Base-by-base conservation (phyloP, 2,888 invertebrate species). In the Andrena dorsata region DNA sequence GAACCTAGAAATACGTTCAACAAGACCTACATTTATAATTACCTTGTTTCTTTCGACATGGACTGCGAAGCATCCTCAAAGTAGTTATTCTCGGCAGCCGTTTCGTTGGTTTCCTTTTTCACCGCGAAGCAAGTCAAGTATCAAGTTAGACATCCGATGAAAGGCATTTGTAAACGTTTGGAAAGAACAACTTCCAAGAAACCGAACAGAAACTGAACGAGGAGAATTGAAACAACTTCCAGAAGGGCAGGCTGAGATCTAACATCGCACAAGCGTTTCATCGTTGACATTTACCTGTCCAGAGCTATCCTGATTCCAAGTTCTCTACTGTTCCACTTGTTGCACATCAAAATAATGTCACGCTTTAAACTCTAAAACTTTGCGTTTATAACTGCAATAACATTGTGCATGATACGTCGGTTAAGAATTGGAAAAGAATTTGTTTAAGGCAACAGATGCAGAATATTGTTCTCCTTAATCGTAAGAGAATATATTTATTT, bases 1-100 rank as follows among this genome's bases (percentile, higher is more conserved):
- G 47, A n/a, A 6, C 10, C 32, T 41, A 64, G 53, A 28, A 41
- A 53, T 41, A 32, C 53, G 26, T 35, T 28, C 8, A 16, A 26
- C 53, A 35, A 35, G 32, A 56, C 53, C 53, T 56, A 53, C 56
- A 26, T 56, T 68, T 68, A 68, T 68, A 68, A 68, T 68, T 68
- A 68, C 68, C 41, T 35, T 53, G 68, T 30, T 68, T 68, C 68
- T 68, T 68, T 68, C 35, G 32, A 26, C 30, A 68, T 56, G 53
- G 23, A 68, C 53, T 56, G 32, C 53, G 28, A 32, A 68, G 68
- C 68, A 68, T 56, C 30, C 53, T 68, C 23, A 10, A 68, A 68
- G 65, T 49, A 65, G 53, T 68, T 68, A 68, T 56, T 56, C 68
- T 66, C 51, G 20, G 35, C 41, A 20, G 23, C 35, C 53, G n/a